phyloP scores from a whole-genome alignment of 2,888 invertebrate genomes.

The Nomada ruficornis region DNA sequence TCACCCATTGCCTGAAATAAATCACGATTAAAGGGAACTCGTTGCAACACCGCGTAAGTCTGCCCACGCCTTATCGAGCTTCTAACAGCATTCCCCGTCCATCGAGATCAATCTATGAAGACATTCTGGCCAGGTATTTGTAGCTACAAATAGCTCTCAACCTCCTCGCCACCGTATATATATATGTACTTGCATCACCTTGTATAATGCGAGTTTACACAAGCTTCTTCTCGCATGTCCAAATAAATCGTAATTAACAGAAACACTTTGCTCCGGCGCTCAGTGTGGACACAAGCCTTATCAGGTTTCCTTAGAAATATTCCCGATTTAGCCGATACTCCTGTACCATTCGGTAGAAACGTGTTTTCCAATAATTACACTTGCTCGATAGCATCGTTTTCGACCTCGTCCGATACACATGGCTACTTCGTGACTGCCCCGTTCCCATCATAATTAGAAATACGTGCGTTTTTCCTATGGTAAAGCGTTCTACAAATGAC shows the following conservation, averaged over 20 bases:
- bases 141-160: not conserved
- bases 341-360: not conserved
- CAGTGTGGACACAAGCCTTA: constrained; percentile 7
- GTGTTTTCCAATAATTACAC: constrained; percentile 19
- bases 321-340: constrained; percentile 6
- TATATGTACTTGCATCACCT: not conserved
- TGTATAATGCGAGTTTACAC: not conserved
- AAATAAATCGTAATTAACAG: constrained; percentile 26
- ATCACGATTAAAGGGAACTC: constrained; percentile 3
- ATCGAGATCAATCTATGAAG: constrained; percentile 35
- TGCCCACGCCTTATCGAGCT: constrained; percentile 16
- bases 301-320: constrained; percentile 15
- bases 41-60: not conserved
- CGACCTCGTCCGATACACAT: not conserved
- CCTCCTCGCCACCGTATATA: not conserved
- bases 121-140: constrained; percentile 22
- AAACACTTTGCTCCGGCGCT: not conserved
- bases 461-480: too few species aligned
- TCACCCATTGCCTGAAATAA: constrained; percentile 23
- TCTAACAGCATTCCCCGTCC: constrained; percentile 16
- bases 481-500: too few species aligned
- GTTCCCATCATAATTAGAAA: too few species aligned
- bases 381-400: not conserved
- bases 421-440: not conserved
- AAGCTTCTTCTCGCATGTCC: not conserved